A percentile compares a stretch with the other conserved stretches of the same genome.
These are phyloP conservation scores for Poecilus cupreus DNA, from an alignment of 2,888 invertebrate species.

Conservation along the genomic window DNA sequence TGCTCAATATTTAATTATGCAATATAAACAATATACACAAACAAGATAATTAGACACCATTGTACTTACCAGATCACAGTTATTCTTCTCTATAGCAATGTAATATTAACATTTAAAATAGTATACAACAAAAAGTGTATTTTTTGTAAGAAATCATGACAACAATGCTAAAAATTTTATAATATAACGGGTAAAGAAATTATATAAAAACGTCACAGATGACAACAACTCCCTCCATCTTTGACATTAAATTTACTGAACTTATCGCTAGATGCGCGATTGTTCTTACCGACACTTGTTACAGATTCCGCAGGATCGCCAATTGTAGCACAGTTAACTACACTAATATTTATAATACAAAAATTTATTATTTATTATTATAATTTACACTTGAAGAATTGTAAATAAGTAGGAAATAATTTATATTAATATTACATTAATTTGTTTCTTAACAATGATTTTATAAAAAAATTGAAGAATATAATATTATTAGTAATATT, in stretches of 20 bases:
- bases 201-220: constrained; percentile 57
- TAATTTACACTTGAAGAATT: background rate
- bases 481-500: background rate
- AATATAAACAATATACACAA: constrained; percentile 56
- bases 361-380: background rate
- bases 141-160: constrained; percentile 53
- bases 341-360: background rate
- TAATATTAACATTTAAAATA: constrained; percentile 46
- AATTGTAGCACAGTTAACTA: no score
- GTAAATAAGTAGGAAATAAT: background rate
- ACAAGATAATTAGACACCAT: constrained; percentile 50
- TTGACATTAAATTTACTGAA: constrained; percentile 53
- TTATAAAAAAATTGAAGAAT: background rate
- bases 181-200: constrained; percentile 57
- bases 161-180: constrained; percentile 57
- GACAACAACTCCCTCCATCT: constrained; percentile 59
- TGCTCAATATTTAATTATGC: constrained; percentile 43
- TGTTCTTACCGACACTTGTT: constrained; percentile 29
- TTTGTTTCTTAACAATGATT: background rate
- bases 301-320: constrained; percentile 1
- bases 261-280: background rate
- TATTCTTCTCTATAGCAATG: constrained; percentile 17
- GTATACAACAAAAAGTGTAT: constrained; percentile 37
- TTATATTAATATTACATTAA: background rate
- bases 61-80: constrained; percentile 47